A percentile compares a stretch with the other conserved stretches of the same genome.
Conservation (phyloP, 2,888 invertebrate genomes). For the Synanthedon myopaeformis region DNA sequence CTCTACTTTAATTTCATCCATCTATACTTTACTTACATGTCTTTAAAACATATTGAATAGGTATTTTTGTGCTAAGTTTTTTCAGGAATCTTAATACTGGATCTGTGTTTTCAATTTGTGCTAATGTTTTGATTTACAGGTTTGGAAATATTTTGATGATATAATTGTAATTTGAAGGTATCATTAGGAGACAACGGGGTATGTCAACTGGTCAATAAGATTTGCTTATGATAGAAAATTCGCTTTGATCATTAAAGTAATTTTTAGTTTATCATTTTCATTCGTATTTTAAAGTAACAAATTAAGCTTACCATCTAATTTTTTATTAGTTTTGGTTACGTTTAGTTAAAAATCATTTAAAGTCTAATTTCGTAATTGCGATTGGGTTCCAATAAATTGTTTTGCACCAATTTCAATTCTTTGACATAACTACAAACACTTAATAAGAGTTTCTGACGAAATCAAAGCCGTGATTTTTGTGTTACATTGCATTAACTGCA, state of each 20-base stretch:
- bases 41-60: slow-evolving; percentile 6
- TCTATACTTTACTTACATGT: background rate
- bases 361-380: background rate
- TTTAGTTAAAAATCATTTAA: background rate
- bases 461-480: slow-evolving; percentile 53
- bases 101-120: slow-evolving; percentile 1
- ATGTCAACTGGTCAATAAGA: slow-evolving; percentile 4
- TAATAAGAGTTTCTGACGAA: slow-evolving; percentile 16
- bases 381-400: slow-evolving; percentile 11
- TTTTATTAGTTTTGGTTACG: background rate
- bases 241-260: slow-evolving; percentile 3
- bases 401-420: slow-evolving; percentile 56
- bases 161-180: slow-evolving; percentile 6
- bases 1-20: no score
- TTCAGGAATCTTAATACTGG: background rate
- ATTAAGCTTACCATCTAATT: background rate
- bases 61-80: slow-evolving; percentile 1
- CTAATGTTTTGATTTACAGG: slow-evolving; percentile 8
- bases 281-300: background rate
- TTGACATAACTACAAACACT: slow-evolving; percentile 14
- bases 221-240: background rate
- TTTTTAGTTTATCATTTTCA: background rate
- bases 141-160: slow-evolving; percentile 1
- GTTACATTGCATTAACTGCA: slow-evolving; percentile 57
- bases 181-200: slow-evolving; percentile 8